These are phyloP conservation scores for Laspeyria flexula DNA, from an alignment of 2,888 invertebrate genomes.

Conservation along the genomic window DNA sequence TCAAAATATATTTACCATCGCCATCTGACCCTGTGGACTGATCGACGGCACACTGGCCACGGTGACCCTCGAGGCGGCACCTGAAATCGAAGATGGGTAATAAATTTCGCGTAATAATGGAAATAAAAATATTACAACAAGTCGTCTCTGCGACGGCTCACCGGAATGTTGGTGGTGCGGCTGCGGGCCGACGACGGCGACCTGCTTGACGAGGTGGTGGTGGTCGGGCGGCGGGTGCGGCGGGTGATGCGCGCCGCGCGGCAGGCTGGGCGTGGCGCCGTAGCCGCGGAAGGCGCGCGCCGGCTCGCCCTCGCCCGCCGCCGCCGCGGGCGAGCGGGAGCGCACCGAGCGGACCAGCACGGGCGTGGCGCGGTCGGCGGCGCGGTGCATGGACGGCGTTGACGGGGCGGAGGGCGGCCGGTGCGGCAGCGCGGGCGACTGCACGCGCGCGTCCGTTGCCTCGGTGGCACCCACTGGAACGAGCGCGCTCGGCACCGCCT, in stretches of 20 bases:
- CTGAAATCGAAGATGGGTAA: slow-evolving; percentile 45
- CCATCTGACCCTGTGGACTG: slow-evolving; percentile 86
- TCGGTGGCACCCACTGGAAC: slow-evolving; percentile 75
- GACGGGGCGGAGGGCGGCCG: slow-evolving; percentile 64
- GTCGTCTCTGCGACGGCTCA: slow-evolving; percentile 13
- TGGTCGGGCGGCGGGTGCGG: slow-evolving; percentile 48
- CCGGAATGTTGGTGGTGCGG: slow-evolving; percentile 42
- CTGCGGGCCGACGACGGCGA: slow-evolving; percentile 58
- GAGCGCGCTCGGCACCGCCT: slow-evolving; percentile 60
- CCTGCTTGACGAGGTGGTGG: slow-evolving; percentile 51
- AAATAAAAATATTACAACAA: too few species aligned
- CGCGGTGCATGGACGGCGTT: slow-evolving; percentile 60
- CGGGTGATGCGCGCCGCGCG: slow-evolving; percentile 81
- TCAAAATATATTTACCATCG: slow-evolving; percentile 87
- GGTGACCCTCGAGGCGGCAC: slow-evolving; percentile 80
- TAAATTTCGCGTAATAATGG: not conserved
- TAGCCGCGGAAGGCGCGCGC: slow-evolving; percentile 53
- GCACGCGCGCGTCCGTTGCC: slow-evolving; percentile 75
- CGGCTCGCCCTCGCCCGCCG: slow-evolving; percentile 38
- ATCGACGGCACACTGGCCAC: slow-evolving; percentile 86
- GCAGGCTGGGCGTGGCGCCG: slow-evolving; percentile 74
- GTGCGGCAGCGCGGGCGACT: slow-evolving; percentile 79
- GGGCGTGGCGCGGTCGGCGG: slow-evolving; percentile 71
- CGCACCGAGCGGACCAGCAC: slow-evolving; percentile 66
- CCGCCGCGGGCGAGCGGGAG: slow-evolving; percentile 32